These are phyloP conservation scores for Cyclina sinensis DNA, from an alignment of 1,140 invertebrate species.

Conservation along the genomic window DNA sequence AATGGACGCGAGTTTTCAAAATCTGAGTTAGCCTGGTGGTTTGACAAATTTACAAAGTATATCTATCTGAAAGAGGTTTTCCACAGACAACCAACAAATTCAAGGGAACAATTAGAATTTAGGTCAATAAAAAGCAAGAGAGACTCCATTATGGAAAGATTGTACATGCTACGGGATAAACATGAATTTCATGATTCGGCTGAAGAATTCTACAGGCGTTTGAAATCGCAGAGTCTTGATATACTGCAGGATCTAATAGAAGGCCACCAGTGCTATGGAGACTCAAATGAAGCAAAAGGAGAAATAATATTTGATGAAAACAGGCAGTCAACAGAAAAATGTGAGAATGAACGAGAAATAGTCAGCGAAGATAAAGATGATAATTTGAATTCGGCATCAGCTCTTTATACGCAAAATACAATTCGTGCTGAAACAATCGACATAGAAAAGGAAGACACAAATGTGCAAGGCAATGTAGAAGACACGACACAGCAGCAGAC, in stretches of 20 bases:
- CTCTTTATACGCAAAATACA: background rate
- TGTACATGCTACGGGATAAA: background rate
- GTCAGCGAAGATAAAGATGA: background rate
- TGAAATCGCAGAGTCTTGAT: background rate
- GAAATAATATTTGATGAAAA: background rate
- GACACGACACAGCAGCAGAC: background rate
- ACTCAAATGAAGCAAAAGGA: background rate
- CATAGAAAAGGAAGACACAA: background rate
- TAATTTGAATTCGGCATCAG: background rate
- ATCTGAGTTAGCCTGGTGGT: background rate
- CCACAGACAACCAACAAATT: background rate
- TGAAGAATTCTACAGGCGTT: background rate
- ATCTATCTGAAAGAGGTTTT: slow-evolving; percentile 3
- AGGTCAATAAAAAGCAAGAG: background rate
- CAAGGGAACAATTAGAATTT: background rate
- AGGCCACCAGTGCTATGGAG: background rate
- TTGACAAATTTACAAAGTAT: background rate
- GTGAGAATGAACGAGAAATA: background rate
- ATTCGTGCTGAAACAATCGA: background rate
- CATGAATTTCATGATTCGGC: background rate
- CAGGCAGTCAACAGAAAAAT: background rate
- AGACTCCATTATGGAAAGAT: background rate
- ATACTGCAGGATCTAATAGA: background rate
- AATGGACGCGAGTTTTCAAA: background rate
- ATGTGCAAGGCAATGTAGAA: background rate